Conservation (phyloP, 2,797 vertebrate genomes). For the Anguilla anguilla region DNA sequence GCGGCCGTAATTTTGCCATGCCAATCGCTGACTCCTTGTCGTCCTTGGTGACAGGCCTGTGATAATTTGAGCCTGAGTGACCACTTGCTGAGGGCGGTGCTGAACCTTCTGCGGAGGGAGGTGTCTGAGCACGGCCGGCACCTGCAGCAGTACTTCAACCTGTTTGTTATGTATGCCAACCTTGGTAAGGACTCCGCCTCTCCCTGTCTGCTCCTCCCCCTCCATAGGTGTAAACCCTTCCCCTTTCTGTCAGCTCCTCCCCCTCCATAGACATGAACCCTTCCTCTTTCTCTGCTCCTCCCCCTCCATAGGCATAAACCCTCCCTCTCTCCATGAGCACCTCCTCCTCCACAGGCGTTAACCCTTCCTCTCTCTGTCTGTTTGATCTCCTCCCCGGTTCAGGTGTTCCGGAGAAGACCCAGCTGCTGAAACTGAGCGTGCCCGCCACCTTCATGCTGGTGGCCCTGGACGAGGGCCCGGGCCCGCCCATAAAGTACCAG, state of each 20-base stretch:
- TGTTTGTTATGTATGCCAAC: constrained; percentile 99
- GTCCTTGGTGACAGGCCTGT: constrained; percentile 74
- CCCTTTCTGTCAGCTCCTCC: background rate
- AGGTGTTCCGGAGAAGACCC: constrained; percentile 98
- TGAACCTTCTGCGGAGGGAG: constrained; percentile 95
- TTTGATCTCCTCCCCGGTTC: background rate
- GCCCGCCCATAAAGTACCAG: constrained; percentile 99
- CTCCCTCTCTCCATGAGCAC: background rate
- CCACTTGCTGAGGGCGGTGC: constrained; percentile 94
- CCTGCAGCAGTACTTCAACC: constrained; percentile 99
- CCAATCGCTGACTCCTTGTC: background rate
- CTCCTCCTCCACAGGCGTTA: background rate
- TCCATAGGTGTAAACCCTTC: background rate
- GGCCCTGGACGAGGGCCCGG: constrained; percentile 95
- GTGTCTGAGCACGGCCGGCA: constrained; percentile 98
- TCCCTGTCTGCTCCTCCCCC: background rate
- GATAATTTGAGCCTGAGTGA: constrained; percentile 98
- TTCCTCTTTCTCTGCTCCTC: background rate
- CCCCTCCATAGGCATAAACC: background rate
- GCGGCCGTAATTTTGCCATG: background rate
- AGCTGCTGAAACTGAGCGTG: constrained; percentile 93
- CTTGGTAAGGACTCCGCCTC: constrained; percentile 81
- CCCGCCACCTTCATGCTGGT: constrained; percentile 99
- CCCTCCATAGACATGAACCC: background rate
- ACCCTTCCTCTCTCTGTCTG: background rate